These are phyloP conservation scores for Leucophora obtusa DNA, from an alignment of 2,888 invertebrate genomes.

Conservation along the genomic window DNA sequence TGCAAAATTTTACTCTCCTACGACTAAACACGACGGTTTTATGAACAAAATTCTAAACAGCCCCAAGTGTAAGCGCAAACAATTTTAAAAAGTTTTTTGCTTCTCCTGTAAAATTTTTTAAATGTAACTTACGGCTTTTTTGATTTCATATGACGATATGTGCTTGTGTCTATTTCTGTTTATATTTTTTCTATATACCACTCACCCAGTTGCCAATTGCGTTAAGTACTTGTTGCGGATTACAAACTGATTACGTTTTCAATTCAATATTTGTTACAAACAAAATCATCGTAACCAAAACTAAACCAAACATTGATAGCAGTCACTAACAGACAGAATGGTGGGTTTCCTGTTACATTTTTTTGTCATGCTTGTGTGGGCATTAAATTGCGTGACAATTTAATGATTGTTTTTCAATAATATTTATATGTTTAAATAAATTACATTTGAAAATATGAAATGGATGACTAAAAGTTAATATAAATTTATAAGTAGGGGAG, in stretches of 20 bases:
- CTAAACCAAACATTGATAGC: constrained; percentile 37
- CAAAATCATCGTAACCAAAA: constrained; percentile 7
- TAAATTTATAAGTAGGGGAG: no score
- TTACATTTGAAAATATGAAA: neutral
- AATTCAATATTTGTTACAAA: constrained; percentile 15
- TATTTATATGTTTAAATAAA: neutral
- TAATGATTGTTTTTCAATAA: constrained; percentile 37
- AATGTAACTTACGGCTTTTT: no score
- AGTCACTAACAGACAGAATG: constrained; percentile 24
- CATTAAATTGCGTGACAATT: constrained; percentile 45
- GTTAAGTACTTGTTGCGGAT: constrained; percentile 49
- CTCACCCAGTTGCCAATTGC: constrained; percentile 4
- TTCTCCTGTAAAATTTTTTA: no score
- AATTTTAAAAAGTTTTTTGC: no score
- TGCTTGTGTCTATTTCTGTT: no score
- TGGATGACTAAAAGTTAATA: neutral
- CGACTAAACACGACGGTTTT: no score
- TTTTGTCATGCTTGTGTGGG: constrained; percentile 39
- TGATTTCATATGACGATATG: no score
- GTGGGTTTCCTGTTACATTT: neutral
- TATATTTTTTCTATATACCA: neutral
- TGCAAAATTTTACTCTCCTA: no score
- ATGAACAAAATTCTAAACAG: no score
- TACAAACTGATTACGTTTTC: constrained; percentile 45
- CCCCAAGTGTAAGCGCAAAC: no score